Evolutionary conservation across 1,140 invertebrate genomes (phyloP).

Genomic region (Uloborus diversus): DNA sequence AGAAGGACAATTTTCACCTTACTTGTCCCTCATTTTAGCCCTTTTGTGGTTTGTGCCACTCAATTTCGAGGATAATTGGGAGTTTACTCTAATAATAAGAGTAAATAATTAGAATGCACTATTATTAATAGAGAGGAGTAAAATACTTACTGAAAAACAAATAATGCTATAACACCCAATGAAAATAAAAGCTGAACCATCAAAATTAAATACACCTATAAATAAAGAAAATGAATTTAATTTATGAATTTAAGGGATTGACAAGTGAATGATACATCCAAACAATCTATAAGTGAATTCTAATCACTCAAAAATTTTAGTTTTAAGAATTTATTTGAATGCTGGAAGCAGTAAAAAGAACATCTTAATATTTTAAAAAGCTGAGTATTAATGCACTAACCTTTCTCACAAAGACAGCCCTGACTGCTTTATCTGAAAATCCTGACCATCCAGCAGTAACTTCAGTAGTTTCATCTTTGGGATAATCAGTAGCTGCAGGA

Average conservation of each 20-base stretch:
- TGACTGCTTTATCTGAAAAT: constrained; percentile 51
- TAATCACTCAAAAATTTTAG: background rate
- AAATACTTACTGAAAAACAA: constrained; percentile 58
- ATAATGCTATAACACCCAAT: constrained; percentile 32
- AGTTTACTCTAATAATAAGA: background rate
- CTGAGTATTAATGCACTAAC: background rate
- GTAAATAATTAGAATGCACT: background rate
- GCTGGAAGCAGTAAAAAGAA: background rate
- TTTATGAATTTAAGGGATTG: background rate
- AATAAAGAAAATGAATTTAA: background rate
- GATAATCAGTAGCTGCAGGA: background rate
- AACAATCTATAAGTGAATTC: background rate
- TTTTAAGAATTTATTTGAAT: background rate
- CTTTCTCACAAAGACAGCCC: constrained; percentile 42
- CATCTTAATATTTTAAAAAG: background rate
- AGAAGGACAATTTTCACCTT: too few species aligned
- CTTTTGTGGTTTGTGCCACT: too few species aligned
- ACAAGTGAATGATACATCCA: background rate
- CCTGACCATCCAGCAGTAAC: constrained; percentile 12
- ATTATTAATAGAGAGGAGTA: background rate
- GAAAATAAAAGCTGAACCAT: constrained; percentile 43
- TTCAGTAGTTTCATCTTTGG: background rate
- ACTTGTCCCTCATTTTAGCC: too few species aligned
- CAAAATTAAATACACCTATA: constrained; percentile 46
- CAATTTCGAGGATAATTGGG: background rate